Conservation (phyloP, 2,113 vertebrate species). For the Ramphastos sulfuratus region DNA sequence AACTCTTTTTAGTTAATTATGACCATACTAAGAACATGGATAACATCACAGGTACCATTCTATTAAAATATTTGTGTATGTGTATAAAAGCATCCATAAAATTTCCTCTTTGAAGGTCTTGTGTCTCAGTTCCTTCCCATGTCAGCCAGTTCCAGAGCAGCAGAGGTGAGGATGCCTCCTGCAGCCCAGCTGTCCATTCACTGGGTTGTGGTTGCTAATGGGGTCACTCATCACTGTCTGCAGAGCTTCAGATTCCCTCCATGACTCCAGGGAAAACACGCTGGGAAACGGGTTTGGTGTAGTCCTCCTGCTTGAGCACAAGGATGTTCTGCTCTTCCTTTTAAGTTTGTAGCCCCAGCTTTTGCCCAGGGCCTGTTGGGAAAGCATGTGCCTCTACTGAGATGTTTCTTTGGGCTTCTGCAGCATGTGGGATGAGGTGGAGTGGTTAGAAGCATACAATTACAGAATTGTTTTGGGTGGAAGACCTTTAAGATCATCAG, state of each 20-base stretch:
- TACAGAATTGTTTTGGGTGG: too few species aligned
- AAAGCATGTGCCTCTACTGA: not conserved
- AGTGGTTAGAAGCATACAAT: not conserved
- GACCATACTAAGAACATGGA: conserved; percentile 86
- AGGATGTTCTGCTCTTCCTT: not conserved
- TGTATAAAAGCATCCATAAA: conserved; percentile 74
- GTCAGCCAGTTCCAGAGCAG: not conserved
- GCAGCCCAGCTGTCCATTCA: not conserved
- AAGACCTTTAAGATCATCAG: too few species aligned
- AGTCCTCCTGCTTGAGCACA: not conserved
- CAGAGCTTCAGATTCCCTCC: not conserved
- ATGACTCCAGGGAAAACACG: too few species aligned
- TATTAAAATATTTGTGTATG: conserved; percentile 86
- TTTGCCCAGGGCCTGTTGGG: accelerated
- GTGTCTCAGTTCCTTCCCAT: not conserved
- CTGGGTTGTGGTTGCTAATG: accelerated
- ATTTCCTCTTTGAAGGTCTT: conserved; percentile 62
- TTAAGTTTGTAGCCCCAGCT: not conserved
- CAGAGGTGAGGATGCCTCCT: not conserved
- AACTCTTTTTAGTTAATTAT: conserved; percentile 79
- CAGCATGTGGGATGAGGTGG: not conserved
- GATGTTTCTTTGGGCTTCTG: not conserved
- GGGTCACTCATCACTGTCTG: not conserved
- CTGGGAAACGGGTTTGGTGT: not conserved
- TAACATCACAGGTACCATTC: conserved; percentile 79